Conservation (phyloP, 2,797 vertebrate genomes). For the Ctenochaetus hawaiiensis region DNA sequence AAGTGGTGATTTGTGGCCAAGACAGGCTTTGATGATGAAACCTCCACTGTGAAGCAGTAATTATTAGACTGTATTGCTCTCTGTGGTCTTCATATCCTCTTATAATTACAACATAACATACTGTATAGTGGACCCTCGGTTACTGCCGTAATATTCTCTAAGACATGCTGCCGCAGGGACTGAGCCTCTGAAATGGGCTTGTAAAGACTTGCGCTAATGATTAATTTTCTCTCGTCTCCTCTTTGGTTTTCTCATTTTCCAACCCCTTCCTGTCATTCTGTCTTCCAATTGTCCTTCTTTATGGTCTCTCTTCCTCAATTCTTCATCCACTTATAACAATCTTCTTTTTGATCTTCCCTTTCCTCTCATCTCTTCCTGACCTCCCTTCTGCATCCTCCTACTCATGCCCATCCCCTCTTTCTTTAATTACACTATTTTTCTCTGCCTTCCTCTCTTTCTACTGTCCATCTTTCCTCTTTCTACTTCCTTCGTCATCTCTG, state of each 20-base stretch:
- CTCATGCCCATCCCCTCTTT: slow-evolving; percentile 34
- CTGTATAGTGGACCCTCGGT: slow-evolving; percentile 75
- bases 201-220: slow-evolving; percentile 75
- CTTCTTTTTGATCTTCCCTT: slow-evolving; percentile 65
- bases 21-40: slow-evolving; percentile 86
- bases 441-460: slow-evolving; percentile 18
- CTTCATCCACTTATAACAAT: slow-evolving; percentile 62
- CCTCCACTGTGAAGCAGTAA: slow-evolving; percentile 79
- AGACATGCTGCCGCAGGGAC: slow-evolving; percentile 64
- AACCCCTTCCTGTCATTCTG: slow-evolving; percentile 62
- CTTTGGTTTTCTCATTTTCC: slow-evolving; percentile 63
- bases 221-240: slow-evolving; percentile 69
- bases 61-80: slow-evolving; percentile 83
- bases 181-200: slow-evolving; percentile 60
- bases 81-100: slow-evolving; percentile 81
- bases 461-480: slow-evolving; percentile 10
- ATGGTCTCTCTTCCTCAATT: slow-evolving; percentile 56
- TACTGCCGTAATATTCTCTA: slow-evolving; percentile 70
- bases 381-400: slow-evolving; percentile 50
- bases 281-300: slow-evolving; percentile 64
- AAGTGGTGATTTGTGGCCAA: slow-evolving; percentile 81
- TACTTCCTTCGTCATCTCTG: slow-evolving; percentile 28
- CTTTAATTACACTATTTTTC: slow-evolving; percentile 63
- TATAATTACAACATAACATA: slow-evolving; percentile 83
- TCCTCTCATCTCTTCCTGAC: slow-evolving; percentile 55